A percentile compares a stretch with the other conserved stretches of the same genome.
Evolutionary conservation across 1,140 invertebrate species (phyloP).

Genomic region (Drosophila lowei): DNA sequence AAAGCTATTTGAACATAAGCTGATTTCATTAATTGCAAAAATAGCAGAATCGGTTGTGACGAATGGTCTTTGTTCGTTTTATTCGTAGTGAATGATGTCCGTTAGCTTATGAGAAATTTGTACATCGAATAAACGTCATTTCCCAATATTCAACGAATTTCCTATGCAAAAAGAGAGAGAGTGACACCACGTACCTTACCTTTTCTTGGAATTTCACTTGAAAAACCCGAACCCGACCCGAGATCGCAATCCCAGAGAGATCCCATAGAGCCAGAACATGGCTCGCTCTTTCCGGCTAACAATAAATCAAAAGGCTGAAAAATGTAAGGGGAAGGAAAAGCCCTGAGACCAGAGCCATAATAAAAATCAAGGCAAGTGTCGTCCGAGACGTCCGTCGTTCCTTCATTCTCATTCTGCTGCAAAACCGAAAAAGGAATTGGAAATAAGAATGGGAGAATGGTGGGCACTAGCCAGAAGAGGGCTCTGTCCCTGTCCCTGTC

Average conservation of each 20-base stretch:
- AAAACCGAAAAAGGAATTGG: slow-evolving; percentile 16
- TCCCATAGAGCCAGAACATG: slow-evolving; percentile 8
- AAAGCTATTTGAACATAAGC: too few relatives aligned
- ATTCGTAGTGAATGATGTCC: background rate
- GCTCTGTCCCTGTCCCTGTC: background rate
- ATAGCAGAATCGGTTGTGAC: too few relatives aligned
- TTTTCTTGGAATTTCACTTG: background rate
- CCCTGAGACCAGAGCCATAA: slow-evolving; percentile 51
- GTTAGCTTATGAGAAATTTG: background rate
- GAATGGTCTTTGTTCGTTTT: too few relatives aligned
- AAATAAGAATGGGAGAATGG: slow-evolving; percentile 16
- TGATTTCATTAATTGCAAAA: too few relatives aligned
- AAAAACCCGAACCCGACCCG: slow-evolving; percentile 1
- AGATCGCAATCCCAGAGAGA: slow-evolving; percentile 32
- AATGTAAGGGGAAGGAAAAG: slow-evolving; percentile 49
- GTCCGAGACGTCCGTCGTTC: slow-evolving; percentile 35
- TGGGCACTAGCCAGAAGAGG: slow-evolving; percentile 27
- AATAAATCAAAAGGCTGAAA: slow-evolving; percentile 68
- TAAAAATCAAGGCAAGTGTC: slow-evolving; percentile 81
- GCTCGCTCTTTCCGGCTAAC: slow-evolving; percentile 58
- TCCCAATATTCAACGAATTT: too few relatives aligned
- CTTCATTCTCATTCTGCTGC: too few relatives aligned
- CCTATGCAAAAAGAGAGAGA: background rate
- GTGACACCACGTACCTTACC: slow-evolving; percentile 19
- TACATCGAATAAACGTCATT: too few relatives aligned